phyloP scores from a whole-genome alignment of 2,888 invertebrate genomes.

The Leptinotarsa rubiginosa region DNA sequence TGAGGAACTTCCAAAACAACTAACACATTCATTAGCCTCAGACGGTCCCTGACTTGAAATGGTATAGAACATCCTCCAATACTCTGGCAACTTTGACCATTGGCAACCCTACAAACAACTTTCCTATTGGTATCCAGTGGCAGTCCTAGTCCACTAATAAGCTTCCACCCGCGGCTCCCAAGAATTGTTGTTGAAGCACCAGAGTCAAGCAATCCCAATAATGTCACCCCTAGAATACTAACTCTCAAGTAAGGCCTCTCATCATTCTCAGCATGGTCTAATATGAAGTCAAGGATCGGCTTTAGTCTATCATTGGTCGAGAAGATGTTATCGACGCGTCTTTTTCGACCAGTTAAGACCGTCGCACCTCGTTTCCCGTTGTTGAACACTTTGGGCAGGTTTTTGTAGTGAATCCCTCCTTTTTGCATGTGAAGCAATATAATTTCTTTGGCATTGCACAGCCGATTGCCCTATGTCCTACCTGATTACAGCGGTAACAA shows the following conservation, averaged over 20 bases:
- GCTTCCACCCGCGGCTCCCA: background rate
- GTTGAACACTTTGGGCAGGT: slow-evolving; percentile 14
- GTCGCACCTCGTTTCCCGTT: slow-evolving; percentile 26
- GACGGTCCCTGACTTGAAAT: no score
- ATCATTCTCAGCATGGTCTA: slow-evolving; percentile 18
- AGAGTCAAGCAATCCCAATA: slow-evolving; percentile 29
- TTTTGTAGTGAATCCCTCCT: slow-evolving; percentile 14
- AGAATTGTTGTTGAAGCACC: slow-evolving; percentile 23
- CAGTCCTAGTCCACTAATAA: slow-evolving; percentile 2
- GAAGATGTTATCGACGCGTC: background rate
- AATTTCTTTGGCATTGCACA: background rate
- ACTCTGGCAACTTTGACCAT: no score
- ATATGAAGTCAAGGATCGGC: slow-evolving; percentile 32
- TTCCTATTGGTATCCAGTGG: slow-evolving; percentile 15
- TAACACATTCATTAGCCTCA: no score
- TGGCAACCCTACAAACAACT: slow-evolving; percentile 22
- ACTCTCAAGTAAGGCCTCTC: background rate
- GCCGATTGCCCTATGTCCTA: slow-evolving; percentile 22
- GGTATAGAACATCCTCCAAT: no score
- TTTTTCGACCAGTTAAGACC: slow-evolving; percentile 16
- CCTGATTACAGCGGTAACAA: slow-evolving; percentile 22
- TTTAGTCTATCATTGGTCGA: slow-evolving; percentile 15
- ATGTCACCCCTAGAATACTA: slow-evolving; percentile 31
- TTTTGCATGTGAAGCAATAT: slow-evolving; percentile 18
- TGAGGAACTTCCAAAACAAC: no score